phyloP scores from a whole-genome alignment of 2,888 invertebrate species.

The Alentia gelatinosa region DNA sequence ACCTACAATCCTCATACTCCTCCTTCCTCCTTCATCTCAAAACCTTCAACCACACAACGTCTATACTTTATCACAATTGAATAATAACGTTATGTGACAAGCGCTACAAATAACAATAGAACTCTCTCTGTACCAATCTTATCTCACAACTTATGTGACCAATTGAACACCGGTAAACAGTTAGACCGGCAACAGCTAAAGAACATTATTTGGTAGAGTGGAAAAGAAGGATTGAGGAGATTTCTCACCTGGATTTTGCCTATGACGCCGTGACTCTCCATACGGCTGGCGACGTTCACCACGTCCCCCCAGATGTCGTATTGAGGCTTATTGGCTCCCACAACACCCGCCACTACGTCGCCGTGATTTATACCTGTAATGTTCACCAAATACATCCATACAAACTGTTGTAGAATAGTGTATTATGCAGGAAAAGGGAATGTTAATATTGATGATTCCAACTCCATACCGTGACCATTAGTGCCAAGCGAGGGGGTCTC shows the following conservation, averaged over 20 bases:
- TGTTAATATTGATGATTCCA: background rate
- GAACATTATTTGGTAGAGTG: background rate
- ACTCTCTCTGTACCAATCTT: background rate
- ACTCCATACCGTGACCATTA: background rate
- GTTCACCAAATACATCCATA: no score
- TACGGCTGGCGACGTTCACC: slow-evolving; percentile 95
- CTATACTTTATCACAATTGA: background rate
- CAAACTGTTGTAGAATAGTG: background rate
- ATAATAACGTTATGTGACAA: background rate
- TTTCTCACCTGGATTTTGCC: slow-evolving; percentile 90
- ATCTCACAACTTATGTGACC: background rate
- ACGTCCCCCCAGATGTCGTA: slow-evolving; percentile 99
- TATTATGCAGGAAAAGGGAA: background rate
- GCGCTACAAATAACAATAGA: background rate
- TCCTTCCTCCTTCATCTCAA: no score
- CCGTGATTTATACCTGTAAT: slow-evolving; percentile 92
- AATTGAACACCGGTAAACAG: no score
- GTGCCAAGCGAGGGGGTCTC: no score
- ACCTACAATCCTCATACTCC: no score
- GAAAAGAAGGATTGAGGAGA: background rate
- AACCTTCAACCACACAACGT: no score
- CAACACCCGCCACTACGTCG: slow-evolving; percentile 95
- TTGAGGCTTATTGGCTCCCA: slow-evolving; percentile 96
- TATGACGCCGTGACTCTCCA: slow-evolving; percentile 92
- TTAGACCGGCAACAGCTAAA: no score